These are phyloP conservation scores for Ectemnius lituratus DNA, from an alignment of 2,888 invertebrate genomes.

Conservation along the genomic window DNA sequence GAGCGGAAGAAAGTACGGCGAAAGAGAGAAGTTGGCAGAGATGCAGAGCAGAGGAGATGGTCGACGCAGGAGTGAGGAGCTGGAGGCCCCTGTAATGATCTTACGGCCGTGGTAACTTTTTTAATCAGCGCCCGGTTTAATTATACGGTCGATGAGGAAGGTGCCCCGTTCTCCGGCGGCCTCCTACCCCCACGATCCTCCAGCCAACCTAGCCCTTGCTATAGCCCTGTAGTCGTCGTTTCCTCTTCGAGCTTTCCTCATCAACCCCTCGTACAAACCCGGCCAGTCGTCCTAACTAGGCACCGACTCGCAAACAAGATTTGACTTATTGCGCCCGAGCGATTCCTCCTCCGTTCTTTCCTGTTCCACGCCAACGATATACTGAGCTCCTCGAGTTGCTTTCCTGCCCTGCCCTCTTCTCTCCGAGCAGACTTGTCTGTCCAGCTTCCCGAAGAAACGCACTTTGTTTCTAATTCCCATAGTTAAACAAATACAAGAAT, in stretches of 20 bases:
- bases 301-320: conserved; percentile 74
- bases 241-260: conserved; percentile 58
- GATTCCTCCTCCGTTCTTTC: conserved; percentile 62
- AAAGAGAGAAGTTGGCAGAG: conserved; percentile 42
- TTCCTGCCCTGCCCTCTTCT: neutral
- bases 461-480: too few species aligned
- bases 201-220: conserved; percentile 48
- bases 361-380: conserved; percentile 24
- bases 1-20: conserved; percentile 48
- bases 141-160: conserved; percentile 77
- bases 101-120: conserved; percentile 76
- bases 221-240: conserved; percentile 46
- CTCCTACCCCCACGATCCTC: conserved; percentile 49
- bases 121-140: conserved; percentile 77
- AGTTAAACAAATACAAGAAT: neutral
- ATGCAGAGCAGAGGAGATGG: conserved; percentile 35
- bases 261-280: conserved; percentile 64
- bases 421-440: neutral
- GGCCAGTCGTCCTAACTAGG: conserved; percentile 68
- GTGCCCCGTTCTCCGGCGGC: conserved; percentile 56
- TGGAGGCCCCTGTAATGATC: conserved; percentile 74
- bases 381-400: too few species aligned
- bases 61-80: conserved; percentile 41
- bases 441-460: conserved; percentile 2
- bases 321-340: conserved; percentile 75